A percentile compares a stretch with the other conserved stretches of the same genome.
phyloP scores from a whole-genome alignment of 2,888 invertebrate genomes.

The Tridacna crocea region DNA sequence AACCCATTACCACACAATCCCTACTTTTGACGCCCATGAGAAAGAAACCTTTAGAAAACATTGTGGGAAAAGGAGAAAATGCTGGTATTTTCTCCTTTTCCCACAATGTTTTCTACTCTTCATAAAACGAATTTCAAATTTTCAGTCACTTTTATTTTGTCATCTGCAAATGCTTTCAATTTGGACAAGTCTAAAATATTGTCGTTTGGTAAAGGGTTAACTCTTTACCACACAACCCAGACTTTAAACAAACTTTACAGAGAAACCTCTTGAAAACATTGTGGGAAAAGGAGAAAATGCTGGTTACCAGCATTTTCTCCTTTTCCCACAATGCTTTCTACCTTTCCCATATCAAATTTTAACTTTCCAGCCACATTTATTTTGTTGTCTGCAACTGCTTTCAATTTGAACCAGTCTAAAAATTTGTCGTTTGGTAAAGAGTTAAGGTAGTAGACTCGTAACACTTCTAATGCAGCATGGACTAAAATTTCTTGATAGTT shows the following conservation, averaged over 20 bases:
- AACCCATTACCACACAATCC: too few species aligned
- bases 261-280: not conserved
- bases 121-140: too few species aligned
- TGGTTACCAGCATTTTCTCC: not conserved
- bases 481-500: too few species aligned
- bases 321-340: not conserved
- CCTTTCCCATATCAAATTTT: not conserved
- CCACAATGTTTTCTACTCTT: not conserved
- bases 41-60: too few species aligned
- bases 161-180: not conserved
- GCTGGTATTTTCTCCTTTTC: not conserved
- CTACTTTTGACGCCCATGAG: too few species aligned
- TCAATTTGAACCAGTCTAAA: not conserved
- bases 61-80: not conserved
- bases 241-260: not conserved
- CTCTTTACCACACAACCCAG: not conserved
- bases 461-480: too few species aligned
- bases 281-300: constrained; percentile 1
- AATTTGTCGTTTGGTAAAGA: not conserved
- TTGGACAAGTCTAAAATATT: not conserved
- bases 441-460: too few species aligned
- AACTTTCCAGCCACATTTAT: too few species aligned
- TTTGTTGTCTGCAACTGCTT: not conserved
- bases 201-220: not conserved
- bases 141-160: too few species aligned